phyloP scores from a whole-genome alignment of 2,113 vertebrate species.

The Pelmatolapia mariae region DNA sequence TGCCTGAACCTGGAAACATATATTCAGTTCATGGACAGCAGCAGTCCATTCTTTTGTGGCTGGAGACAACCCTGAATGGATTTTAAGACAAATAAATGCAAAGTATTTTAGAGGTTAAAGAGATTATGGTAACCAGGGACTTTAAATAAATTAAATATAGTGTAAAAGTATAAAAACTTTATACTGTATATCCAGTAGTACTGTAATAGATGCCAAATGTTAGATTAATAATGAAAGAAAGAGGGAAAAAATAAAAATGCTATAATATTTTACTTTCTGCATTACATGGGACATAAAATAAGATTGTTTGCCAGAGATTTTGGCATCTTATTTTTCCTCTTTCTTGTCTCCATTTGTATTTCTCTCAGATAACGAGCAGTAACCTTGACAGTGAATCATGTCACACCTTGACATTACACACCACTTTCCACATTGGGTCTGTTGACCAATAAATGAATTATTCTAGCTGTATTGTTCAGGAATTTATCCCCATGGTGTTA shows the following conservation, averaged over 20 bases:
- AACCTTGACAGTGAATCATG: slow-evolving; percentile 61
- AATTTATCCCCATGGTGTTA: slow-evolving; percentile 61
- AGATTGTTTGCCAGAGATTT: background rate
- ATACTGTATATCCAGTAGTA: background rate
- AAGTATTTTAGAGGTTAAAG: background rate
- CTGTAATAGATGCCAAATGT: background rate
- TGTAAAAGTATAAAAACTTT: background rate
- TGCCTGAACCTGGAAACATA: slow-evolving; percentile 35
- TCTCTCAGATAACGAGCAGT: slow-evolving; percentile 10
- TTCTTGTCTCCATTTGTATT: slow-evolving; percentile 13
- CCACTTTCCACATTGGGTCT: slow-evolving; percentile 42
- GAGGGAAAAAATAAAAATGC: background rate
- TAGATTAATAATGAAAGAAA: background rate
- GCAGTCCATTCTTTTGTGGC: background rate
- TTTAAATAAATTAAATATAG: background rate
- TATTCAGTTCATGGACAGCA: slow-evolving; percentile 21
- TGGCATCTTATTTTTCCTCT: background rate
- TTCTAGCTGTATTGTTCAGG: slow-evolving; percentile 56
- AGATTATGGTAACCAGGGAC: background rate
- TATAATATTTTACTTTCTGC: background rate
- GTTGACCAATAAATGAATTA: slow-evolving; percentile 67
- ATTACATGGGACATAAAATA: background rate
- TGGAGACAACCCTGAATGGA: background rate
- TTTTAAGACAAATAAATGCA: background rate
- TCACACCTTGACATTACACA: slow-evolving; percentile 36